Conservation (phyloP, 92 coral and sea anemone species). For the Micromussa lordhowensis region DNA sequence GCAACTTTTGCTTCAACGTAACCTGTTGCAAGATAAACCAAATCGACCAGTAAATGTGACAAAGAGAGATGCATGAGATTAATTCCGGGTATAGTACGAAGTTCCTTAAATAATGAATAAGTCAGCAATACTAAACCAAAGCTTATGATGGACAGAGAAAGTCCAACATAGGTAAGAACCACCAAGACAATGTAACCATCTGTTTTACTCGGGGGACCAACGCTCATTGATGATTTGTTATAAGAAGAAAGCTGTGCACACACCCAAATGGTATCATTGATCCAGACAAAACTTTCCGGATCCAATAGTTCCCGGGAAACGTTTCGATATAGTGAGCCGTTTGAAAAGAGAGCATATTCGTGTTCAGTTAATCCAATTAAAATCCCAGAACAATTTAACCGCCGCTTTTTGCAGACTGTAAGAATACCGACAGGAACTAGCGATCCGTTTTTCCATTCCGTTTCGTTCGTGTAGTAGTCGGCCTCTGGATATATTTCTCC, state of each 20-base stretch:
- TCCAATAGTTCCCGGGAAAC: slow-evolving; percentile 23
- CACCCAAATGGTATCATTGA: slow-evolving; percentile 22
- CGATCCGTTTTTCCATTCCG: slow-evolving; percentile 18
- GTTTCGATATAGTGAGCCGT: slow-evolving; percentile 41
- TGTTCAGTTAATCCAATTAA: slow-evolving; percentile 19
- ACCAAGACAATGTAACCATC: not conserved
- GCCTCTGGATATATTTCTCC: slow-evolving; percentile 4
- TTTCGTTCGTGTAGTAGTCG: slow-evolving; percentile 13
- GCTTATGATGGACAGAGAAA: slow-evolving; percentile 47
- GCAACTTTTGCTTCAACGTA: not conserved
- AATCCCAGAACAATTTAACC: slow-evolving; percentile 39
- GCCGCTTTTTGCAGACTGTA: slow-evolving; percentile 15
- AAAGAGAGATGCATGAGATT: slow-evolving; percentile 62
- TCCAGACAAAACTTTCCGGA: slow-evolving; percentile 5
- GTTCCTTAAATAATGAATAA: slow-evolving; percentile 57
- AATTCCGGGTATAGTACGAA: slow-evolving; percentile 66
- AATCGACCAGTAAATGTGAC: not conserved
- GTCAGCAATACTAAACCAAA: slow-evolving; percentile 45
- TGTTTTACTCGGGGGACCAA: not conserved
- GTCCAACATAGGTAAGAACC: slow-evolving; percentile 34
- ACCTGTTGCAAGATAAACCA: not conserved
- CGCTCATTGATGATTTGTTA: not conserved
- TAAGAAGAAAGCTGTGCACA: slow-evolving; percentile 6
- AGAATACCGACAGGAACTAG: slow-evolving; percentile 5
- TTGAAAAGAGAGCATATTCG: slow-evolving; percentile 24